Conservation (phyloP, 2,797 vertebrate genomes). For the Acrocephalus scirpaceus region DNA sequence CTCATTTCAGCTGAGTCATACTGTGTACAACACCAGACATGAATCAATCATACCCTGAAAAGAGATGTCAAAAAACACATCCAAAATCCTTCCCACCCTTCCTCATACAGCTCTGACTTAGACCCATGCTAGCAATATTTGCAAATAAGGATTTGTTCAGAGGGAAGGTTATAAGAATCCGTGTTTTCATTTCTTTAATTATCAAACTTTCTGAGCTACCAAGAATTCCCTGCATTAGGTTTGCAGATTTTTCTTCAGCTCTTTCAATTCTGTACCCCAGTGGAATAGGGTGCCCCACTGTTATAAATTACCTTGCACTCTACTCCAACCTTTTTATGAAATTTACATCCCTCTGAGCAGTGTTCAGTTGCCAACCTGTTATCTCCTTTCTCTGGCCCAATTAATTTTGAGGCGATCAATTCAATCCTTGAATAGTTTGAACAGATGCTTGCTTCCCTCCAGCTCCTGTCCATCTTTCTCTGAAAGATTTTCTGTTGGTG, state of each 20-base stretch:
- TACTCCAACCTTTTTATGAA: neutral
- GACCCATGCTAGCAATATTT: neutral
- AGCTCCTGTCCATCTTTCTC: neutral
- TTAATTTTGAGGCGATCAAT: neutral
- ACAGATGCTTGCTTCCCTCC: neutral
- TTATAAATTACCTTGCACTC: neutral
- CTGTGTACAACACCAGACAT: neutral
- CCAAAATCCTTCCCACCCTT: neutral
- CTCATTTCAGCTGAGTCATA: neutral
- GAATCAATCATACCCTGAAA: neutral
- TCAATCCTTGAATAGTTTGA: conserved; percentile 3
- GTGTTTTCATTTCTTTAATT: neutral
- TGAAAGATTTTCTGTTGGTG: neutral
- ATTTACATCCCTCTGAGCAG: neutral
- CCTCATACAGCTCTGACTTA: neutral
- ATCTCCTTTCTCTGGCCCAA: neutral
- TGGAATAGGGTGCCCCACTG: neutral
- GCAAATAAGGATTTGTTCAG: neutral
- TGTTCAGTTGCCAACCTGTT: neutral
- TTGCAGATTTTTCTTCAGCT: neutral
- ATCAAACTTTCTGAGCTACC: neutral
- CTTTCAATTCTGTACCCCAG: neutral
- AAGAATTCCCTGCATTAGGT: neutral
- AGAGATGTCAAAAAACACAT: neutral
- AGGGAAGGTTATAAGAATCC: neutral